Base-by-base conservation (phyloP, 2,113 vertebrate genomes). In the Thunnus maccoyii region DNA sequence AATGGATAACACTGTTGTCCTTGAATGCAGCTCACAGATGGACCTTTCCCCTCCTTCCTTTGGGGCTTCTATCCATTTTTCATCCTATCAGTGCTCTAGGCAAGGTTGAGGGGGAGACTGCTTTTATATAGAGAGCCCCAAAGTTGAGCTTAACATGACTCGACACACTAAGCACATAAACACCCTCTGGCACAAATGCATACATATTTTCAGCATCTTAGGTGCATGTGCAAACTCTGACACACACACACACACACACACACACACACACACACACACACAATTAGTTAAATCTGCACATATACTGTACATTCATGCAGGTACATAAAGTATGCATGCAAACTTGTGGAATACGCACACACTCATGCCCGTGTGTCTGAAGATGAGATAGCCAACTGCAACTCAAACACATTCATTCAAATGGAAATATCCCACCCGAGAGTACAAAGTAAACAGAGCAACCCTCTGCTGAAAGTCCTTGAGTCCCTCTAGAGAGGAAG, bases 1-100 rank as follows among this genome's bases (percentile, higher is more conserved):
- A 92, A 72, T 90, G 90, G 89, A 90, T 86, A 91, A 90, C 93
- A 92, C 91, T 90, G 92, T 90, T 93, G 92, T 91, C 93, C 93
- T 94, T 94, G 92, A 93, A 93, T 75, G 91, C 85, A 88, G 89
- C 92, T 80, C 92, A 91, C 92, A 92, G 92, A 92, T 92, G 92
- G 91, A 93, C 85, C 70, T 77, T 55, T 83, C 85, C 64, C 73
- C 73, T 72, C 62, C 84, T 83, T 91, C 88, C 88, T 91, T 84
- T 82, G 84, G 89, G 78, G 83, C 75, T 67, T 85, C 84, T 66
- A 72, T 86, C 88, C 87, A 91, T 93, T 91, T 92, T 90, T 93
- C 87, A 91, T 92, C 90, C 91, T 61, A 78, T 85, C 87, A 76
- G 66, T 15, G 88, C 92, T 88, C 60, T 68, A 78, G 86, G 92